Conservation (phyloP, 1,140 invertebrate species). For the Drosophila novamexicana region DNA sequence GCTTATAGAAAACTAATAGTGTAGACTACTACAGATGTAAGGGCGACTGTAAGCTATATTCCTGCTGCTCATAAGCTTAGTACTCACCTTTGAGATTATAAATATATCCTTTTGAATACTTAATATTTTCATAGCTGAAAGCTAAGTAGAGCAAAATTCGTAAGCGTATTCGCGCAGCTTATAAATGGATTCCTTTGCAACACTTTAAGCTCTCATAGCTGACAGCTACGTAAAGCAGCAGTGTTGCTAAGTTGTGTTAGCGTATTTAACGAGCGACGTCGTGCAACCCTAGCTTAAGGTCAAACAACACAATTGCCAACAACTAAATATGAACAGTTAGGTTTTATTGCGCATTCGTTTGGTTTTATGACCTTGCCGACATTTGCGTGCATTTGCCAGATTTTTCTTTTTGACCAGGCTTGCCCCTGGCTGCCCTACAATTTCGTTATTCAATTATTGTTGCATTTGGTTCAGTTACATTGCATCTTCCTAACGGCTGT, state of each 20-base stretch:
- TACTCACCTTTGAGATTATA: too few species aligned
- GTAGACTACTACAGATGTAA: too few species aligned
- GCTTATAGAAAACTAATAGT: too few species aligned
- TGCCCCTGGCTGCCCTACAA: conserved; percentile 33
- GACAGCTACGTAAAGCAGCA: background rate
- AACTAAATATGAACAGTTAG: conserved; percentile 68
- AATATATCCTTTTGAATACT: too few species aligned
- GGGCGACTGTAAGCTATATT: too few species aligned
- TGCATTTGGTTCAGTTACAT: conserved; percentile 58
- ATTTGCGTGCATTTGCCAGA: conserved; percentile 46
- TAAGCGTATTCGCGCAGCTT: too few species aligned
- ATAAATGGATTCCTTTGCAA: background rate
- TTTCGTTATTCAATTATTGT: conserved; percentile 71
- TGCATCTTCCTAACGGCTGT: conserved; percentile 35
- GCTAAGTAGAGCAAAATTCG: background rate
- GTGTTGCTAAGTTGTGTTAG: conserved; percentile 5
- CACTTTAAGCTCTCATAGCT: background rate
- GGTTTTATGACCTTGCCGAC: conserved; percentile 66
- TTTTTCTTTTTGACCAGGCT: background rate
- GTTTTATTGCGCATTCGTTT: conserved; percentile 67
- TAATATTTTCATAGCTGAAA: background rate
- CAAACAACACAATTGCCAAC: conserved; percentile 18
- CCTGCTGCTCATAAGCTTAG: too few species aligned
- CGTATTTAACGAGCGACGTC: background rate
- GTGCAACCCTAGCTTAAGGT: background rate